phyloP scores from a whole-genome alignment of 2,888 invertebrate genomes.

The Melolontha melolontha region DNA sequence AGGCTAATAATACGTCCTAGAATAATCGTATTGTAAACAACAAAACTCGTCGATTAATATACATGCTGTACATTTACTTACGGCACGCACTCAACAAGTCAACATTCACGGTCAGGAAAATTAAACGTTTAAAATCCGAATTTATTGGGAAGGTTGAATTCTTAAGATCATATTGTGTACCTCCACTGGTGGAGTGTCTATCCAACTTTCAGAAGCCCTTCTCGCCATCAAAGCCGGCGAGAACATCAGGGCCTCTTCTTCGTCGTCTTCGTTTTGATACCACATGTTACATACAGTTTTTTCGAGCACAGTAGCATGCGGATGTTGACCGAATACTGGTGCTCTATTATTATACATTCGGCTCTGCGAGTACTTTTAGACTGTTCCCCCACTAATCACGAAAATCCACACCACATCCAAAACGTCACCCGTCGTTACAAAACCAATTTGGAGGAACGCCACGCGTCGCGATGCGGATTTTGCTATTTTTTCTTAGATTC shows the following conservation, averaged over 20 bases:
- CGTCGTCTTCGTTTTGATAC: conserved; percentile 83
- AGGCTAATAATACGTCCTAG: too few species aligned
- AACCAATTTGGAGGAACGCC: conserved; percentile 31
- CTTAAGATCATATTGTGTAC: conserved; percentile 66
- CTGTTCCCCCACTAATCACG: conserved; percentile 20
- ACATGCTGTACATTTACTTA: conserved; percentile 41
- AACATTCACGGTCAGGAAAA: conserved; percentile 31
- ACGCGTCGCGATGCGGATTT: conserved; percentile 28
- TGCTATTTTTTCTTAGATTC: conserved; percentile 18
- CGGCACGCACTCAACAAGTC: conserved; percentile 25
- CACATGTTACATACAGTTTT: conserved; percentile 65
- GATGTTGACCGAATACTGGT: conserved; percentile 36
- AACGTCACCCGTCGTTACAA: conserved; percentile 36
- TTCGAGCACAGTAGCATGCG: conserved; percentile 35
- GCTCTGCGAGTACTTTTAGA: conserved; percentile 35
- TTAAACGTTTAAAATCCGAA: conserved; percentile 5
- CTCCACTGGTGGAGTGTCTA: conserved; percentile 88
- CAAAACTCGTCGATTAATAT: conserved; percentile 2
- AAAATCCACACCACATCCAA: conserved; percentile 22
- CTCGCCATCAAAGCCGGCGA: conserved; percentile 89
- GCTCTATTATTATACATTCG: conserved; percentile 41
- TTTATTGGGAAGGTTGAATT: neutral
- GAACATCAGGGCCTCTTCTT: conserved; percentile 87
- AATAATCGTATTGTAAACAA: conserved; percentile 24
- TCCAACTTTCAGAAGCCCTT: conserved; percentile 91